phyloP scores from a whole-genome alignment of 2,113 vertebrate genomes.

The Aplodontia rufa region DNA sequence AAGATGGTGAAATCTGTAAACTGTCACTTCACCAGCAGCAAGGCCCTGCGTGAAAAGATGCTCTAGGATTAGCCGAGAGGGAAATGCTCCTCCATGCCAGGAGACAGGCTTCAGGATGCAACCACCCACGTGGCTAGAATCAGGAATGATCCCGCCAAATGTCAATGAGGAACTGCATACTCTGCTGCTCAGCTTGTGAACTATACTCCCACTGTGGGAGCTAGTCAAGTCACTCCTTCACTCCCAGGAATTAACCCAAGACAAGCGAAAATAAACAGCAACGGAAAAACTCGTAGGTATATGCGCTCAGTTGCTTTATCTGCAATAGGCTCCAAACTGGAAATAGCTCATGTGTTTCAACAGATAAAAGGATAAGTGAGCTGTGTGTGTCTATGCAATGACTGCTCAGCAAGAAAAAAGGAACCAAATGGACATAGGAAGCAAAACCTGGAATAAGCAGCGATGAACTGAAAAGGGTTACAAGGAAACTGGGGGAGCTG shows the following conservation, averaged over 20 bases:
- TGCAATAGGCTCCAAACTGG: background rate
- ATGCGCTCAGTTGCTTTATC: background rate
- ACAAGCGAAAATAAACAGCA: background rate
- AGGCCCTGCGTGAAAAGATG: no score
- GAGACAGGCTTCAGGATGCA: background rate
- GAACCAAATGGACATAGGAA: background rate
- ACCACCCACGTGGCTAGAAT: background rate
- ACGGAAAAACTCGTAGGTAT: background rate
- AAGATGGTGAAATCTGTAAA: background rate
- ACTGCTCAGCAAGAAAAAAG: background rate
- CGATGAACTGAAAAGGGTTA: background rate
- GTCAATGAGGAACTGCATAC: background rate
- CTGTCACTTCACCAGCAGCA: background rate
- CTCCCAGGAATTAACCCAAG: background rate
- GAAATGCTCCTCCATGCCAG: background rate
- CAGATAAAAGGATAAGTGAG: no score
- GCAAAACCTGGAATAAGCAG: background rate
- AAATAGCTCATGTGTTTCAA: no score
- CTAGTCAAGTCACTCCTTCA: background rate
- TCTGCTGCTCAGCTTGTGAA: background rate
- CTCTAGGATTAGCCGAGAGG: background rate
- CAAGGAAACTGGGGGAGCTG: background rate
- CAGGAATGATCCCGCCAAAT: background rate
- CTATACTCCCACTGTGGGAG: background rate
- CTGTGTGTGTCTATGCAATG: background rate